Conservation (phyloP, 1,140 invertebrate genomes). For the Euura saliciscinereae region DNA sequence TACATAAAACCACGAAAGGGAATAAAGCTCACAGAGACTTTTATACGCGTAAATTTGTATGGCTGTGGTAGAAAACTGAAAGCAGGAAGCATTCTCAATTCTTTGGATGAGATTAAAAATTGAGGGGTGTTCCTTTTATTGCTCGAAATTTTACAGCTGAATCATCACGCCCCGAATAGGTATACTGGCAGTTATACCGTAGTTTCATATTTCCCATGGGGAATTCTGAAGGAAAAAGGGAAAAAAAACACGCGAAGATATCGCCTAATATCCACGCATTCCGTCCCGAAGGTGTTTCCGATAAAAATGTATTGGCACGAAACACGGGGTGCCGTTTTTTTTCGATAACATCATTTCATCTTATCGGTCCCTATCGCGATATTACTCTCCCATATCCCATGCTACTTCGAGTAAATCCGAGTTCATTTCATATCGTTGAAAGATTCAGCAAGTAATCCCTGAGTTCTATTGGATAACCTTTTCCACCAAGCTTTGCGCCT, state of each 20-base stretch:
- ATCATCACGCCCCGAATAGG: background rate
- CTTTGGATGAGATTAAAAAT: background rate
- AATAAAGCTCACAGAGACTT: no score
- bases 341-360: background rate
- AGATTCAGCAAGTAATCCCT: constrained; percentile 37
- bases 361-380: background rate
- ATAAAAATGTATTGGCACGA: background rate
- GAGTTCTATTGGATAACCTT: constrained; percentile 28
- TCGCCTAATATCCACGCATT: background rate
- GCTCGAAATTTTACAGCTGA: no score
- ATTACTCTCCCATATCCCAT: background rate
- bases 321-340: background rate
- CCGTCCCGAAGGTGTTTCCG: background rate
- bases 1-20: no score
- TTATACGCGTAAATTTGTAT: no score
- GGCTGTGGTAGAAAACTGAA: background rate
- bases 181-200: background rate
- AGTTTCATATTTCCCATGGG: constrained; percentile 1
- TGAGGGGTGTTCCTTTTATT: background rate
- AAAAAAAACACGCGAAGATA: background rate
- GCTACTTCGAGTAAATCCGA: background rate
- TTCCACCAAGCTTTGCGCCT: background rate
- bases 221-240: background rate
- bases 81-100: background rate
- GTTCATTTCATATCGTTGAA: constrained; percentile 22